Evolutionary conservation across 2,113 vertebrate species (phyloP), one percentile per base, ranked within the genome.

Genomic region (Neodontobutis hainanensis): DNA sequence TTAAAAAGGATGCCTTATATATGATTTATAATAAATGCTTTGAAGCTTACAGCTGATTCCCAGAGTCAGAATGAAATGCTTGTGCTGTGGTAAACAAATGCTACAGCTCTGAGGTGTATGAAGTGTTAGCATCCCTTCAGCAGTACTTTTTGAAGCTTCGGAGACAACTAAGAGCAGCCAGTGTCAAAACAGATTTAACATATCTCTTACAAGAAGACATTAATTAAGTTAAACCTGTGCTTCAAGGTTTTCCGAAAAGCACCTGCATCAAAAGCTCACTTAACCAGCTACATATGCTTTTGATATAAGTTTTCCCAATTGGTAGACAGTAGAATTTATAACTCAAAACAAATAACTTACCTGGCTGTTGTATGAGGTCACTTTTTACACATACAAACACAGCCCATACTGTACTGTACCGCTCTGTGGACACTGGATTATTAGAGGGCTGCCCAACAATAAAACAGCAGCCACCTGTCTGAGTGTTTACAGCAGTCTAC

Each of bases 41-140:
- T 85, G 76, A 83, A 86, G 63, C 69, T 65, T n/a, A 44, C 68
- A 80, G 73, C 65, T 83, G 76, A 71, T 27, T 27, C 19, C 19
- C 34, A 51, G 36, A 65, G 35, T 49, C 51, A 47, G 79, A 48
- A 71, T 64, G 43, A 84, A 81, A 80, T 64, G 40, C 65, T 53
- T 73, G 38, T 50, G 52, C 68, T 27, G 19, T 27, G 61, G 75
- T 77, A 85, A 87, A 89, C 77, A 80, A 73, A 73, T 5, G 47
- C 61, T 32, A 56, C 36, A 64, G 68, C 53, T 52, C 68, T 57
- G 53, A 62, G 40, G 36, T 66, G 70, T 63, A 47, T 61, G 60
- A 50, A 51, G 55, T 76, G 76, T 76, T 75, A 69, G 49, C 75
- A 70, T 35, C 60, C 14, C 11, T 27, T 74, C 42, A 40, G 55